phyloP scores from a whole-genome alignment of 2,888 invertebrate species.

The Melinaea menophilus region DNA sequence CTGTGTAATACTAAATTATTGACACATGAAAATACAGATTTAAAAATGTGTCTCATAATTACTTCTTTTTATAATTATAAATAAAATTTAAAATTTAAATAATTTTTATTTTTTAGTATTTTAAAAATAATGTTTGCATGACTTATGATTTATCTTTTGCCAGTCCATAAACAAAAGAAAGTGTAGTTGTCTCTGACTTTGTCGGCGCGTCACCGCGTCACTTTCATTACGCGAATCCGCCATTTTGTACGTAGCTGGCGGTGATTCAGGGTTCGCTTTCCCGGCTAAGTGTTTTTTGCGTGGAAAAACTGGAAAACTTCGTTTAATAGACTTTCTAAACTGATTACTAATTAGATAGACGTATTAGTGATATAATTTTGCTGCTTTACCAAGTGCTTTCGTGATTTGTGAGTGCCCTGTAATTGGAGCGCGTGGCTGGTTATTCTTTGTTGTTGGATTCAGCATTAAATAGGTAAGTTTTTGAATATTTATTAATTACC shows the following conservation, averaged over 20 bases:
- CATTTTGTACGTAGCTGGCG: conserved; percentile 79
- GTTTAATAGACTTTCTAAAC: conserved; percentile 53
- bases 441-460: conserved; percentile 77
- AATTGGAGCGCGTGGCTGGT: conserved; percentile 78
- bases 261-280: conserved; percentile 71
- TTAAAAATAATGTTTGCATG: neutral
- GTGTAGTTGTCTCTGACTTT: conserved; percentile 47
- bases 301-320: conserved; percentile 68
- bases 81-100: neutral
- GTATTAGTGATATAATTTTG: conserved; percentile 57
- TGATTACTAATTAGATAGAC: conserved; percentile 57
- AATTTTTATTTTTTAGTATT: neutral
- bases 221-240: conserved; percentile 76
- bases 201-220: conserved; percentile 75
- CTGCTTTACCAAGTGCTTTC: conserved; percentile 66
- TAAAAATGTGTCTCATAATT: no score
- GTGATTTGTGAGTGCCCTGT: conserved; percentile 75
- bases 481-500: conserved; percentile 7
- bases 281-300: conserved; percentile 67
- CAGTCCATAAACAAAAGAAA: conserved; percentile 18
- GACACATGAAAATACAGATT: no score
- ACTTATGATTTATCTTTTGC: neutral
- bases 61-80: neutral
- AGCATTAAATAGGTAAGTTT: conserved; percentile 26
- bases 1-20: neutral